A percentile compares a stretch with the other conserved stretches of the same genome.
Conservation (phyloP, 1,140 invertebrate genomes). For the Drosophila ogumai region DNA sequence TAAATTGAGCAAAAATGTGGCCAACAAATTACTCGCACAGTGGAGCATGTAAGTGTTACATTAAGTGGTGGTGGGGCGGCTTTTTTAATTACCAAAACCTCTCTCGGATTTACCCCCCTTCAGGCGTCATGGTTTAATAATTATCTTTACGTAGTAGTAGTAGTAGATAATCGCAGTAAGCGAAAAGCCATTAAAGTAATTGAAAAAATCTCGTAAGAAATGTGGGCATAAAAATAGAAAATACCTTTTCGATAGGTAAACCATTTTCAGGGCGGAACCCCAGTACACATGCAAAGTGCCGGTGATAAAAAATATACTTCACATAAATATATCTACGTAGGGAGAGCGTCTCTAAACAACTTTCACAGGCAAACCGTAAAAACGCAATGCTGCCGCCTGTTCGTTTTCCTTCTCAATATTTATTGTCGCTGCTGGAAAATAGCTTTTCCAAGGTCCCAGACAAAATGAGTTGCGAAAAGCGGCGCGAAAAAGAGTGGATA, state of each 20-base stretch:
- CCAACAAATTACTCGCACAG: conserved; percentile 53
- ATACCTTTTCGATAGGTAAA: conserved; percentile 3
- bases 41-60: conserved; percentile 68
- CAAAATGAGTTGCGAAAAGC: conserved; percentile 27
- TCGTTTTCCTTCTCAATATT: conserved; percentile 29
- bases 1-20: conserved; percentile 42
- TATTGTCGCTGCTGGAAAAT: conserved; percentile 56
- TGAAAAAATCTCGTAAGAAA: conserved; percentile 38
- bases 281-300: conserved; percentile 34
- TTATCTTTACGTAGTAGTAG: conserved; percentile 21
- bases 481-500: conserved; percentile 9
- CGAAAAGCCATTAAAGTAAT: conserved; percentile 52
- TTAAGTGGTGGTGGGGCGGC: conserved; percentile 43
- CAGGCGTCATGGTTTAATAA: conserved; percentile 37
- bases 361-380: conserved; percentile 31
- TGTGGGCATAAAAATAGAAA: conserved; percentile 23
- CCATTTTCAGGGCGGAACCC: conserved; percentile 19
- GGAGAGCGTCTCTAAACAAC: conserved; percentile 31
- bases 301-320: conserved; percentile 28
- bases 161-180: conserved; percentile 28
- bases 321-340: background rate
- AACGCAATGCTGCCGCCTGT: no score
- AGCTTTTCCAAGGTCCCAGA: conserved; percentile 56
- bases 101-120: background rate
- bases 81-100: conserved; percentile 39